These are phyloP conservation scores for Amaurobius ferox DNA, from an alignment of 2,888 invertebrate genomes.

Conservation along the genomic window DNA sequence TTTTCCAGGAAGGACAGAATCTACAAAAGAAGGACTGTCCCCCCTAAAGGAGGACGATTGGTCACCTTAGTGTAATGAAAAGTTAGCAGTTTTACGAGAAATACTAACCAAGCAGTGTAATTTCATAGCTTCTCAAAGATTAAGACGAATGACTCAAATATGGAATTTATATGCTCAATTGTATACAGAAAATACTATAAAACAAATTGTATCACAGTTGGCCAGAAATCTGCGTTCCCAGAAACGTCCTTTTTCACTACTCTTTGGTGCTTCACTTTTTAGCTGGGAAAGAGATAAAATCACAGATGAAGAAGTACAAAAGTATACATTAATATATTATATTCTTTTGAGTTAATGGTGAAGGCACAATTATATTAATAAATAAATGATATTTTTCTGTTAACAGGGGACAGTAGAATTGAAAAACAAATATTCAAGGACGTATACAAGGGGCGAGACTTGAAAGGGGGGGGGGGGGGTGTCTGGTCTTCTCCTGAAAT, in stretches of 20 bases:
- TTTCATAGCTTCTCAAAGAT: constrained; percentile 69
- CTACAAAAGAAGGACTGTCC: too few species aligned
- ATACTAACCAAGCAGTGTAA: constrained; percentile 72
- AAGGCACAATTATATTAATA: too few species aligned
- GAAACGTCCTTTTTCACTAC: constrained; percentile 53
- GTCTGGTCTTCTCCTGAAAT: too few species aligned
- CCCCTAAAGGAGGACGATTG: too few species aligned
- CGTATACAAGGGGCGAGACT: too few species aligned
- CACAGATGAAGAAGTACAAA: constrained; percentile 73
- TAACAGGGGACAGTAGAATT: too few species aligned
- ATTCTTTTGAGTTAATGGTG: too few species aligned
- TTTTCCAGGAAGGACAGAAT: too few species aligned
- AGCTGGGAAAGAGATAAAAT: constrained; percentile 73
- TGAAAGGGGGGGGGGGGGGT: too few species aligned
- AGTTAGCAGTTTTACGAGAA: constrained; percentile 62
- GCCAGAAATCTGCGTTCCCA: constrained; percentile 40
- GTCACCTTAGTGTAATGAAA: too few species aligned
- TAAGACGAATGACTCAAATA: constrained; percentile 71
- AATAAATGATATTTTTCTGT: too few species aligned
- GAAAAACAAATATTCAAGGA: too few species aligned
- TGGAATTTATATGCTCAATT: constrained; percentile 70
- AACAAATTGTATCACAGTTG: constrained; percentile 54
- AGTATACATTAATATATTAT: constrained; percentile 54
- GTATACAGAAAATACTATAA: constrained; percentile 64
- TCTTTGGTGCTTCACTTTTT: constrained; percentile 68